Evolutionary conservation across 2,113 vertebrate genomes (phyloP).

Genomic region (Scolopax mira): DNA sequence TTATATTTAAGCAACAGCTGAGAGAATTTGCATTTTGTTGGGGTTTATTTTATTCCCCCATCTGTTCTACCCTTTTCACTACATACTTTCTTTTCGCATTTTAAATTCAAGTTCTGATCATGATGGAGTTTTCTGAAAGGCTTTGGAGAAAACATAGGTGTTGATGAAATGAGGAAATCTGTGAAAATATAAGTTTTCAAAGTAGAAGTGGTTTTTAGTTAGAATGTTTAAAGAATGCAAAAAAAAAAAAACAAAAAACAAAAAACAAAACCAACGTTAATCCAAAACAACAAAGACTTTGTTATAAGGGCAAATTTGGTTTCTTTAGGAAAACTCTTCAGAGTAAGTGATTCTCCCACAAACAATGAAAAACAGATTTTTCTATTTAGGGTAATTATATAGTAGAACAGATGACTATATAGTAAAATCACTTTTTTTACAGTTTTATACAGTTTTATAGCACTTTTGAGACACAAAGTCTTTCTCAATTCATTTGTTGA

Average conservation of each 20-base stretch:
- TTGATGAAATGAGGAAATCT: background rate
- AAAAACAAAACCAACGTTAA: background rate
- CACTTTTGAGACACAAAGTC: background rate
- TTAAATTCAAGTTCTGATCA: background rate
- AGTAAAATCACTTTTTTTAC: background rate
- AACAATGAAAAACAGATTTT: background rate
- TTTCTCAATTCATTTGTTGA: background rate
- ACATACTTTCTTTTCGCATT: background rate
- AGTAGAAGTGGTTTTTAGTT: background rate
- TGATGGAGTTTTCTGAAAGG: background rate
- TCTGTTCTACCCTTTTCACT: background rate
- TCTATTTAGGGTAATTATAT: background rate
- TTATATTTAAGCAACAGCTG: background rate
- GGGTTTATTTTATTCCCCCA: background rate
- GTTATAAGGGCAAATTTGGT: background rate
- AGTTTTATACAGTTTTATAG: too few relatives aligned
- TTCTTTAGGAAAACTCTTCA: background rate
- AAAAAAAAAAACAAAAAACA: background rate
- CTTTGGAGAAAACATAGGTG: background rate
- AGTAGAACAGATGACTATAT: background rate
- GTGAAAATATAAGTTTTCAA: background rate
- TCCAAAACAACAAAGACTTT: rapidly evolving
- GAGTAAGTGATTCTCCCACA: background rate
- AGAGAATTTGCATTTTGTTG: background rate
- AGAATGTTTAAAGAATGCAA: background rate